Evolutionary conservation across 2,888 invertebrate species (phyloP).

Genomic region (Watsonalla binaria): DNA sequence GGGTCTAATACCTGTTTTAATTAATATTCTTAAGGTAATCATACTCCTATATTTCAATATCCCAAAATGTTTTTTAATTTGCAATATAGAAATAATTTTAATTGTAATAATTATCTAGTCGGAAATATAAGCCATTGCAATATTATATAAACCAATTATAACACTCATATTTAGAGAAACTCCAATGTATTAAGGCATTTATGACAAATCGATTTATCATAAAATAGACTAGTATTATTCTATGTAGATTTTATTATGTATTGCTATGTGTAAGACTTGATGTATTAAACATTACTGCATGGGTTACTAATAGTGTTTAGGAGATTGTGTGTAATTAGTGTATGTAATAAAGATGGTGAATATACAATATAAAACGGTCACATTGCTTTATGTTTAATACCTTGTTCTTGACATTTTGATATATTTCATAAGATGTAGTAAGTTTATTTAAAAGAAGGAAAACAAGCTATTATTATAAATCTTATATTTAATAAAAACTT

Average conservation of each 20-base stretch:
- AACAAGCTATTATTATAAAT: conserved; percentile 32
- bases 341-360: conserved; percentile 50
- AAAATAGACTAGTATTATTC: conserved; percentile 19
- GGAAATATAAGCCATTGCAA: conserved; percentile 76
- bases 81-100: conserved; percentile 65
- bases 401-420: too few relatives aligned
- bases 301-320: conserved; percentile 55
- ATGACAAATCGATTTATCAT: conserved; percentile 28
- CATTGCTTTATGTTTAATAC: not conserved
- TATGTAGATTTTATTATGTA: conserved; percentile 11
- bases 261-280: conserved; percentile 23
- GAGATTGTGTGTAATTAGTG: conserved; percentile 45
- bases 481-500: conserved; percentile 58
- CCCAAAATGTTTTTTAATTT: conserved; percentile 17
- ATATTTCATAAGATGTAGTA: too few relatives aligned
- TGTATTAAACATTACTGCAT: conserved; percentile 23
- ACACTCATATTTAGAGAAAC: conserved; percentile 34
- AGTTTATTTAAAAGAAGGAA: conserved; percentile 12
- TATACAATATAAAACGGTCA: not conserved
- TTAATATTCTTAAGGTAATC: not conserved
- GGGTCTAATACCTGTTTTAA: not conserved
- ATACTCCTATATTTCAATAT: conserved; percentile 17
- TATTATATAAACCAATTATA: conserved; percentile 52
- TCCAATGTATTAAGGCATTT: conserved; percentile 44
- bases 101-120: conserved; percentile 74